These are phyloP conservation scores for Dryas iulia DNA, from an alignment of 1,140 invertebrate genomes.

Conservation along the genomic window DNA sequence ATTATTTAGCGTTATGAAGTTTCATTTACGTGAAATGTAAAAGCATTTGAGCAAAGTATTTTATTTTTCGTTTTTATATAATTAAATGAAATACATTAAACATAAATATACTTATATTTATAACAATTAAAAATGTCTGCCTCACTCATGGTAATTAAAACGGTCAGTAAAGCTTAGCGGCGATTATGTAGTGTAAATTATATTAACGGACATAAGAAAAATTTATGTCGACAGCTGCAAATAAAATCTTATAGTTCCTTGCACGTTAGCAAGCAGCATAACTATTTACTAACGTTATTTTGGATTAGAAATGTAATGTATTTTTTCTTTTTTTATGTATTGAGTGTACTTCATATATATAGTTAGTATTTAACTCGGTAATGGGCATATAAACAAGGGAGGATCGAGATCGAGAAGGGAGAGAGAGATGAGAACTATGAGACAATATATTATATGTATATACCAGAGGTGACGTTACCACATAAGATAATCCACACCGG, in stretches of 20 bases:
- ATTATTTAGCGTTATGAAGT: too few species aligned
- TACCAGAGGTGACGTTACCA: too few species aligned
- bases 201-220: conserved; percentile 33
- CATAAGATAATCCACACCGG: too few species aligned
- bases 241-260: conserved; percentile 39
- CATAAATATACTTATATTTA: background rate
- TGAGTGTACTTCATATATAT: too few species aligned
- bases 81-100: background rate
- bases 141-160: background rate
- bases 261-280: conserved; percentile 17
- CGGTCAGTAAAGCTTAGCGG: conserved; percentile 13
- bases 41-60: background rate
- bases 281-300: background rate
- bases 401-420: too few species aligned
- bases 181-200: conserved; percentile 37
- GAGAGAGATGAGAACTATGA: too few species aligned
- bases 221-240: conserved; percentile 30
- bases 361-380: too few species aligned
- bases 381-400: too few species aligned
- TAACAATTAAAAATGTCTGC: background rate
- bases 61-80: too few species aligned
- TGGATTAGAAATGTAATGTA: background rate
- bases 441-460: too few species aligned
- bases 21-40: too few species aligned
- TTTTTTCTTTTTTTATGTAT: too few species aligned